Evolutionary conservation across 2,797 vertebrate genomes (phyloP).

Genomic region (Eulemur rubriventer): DNA sequence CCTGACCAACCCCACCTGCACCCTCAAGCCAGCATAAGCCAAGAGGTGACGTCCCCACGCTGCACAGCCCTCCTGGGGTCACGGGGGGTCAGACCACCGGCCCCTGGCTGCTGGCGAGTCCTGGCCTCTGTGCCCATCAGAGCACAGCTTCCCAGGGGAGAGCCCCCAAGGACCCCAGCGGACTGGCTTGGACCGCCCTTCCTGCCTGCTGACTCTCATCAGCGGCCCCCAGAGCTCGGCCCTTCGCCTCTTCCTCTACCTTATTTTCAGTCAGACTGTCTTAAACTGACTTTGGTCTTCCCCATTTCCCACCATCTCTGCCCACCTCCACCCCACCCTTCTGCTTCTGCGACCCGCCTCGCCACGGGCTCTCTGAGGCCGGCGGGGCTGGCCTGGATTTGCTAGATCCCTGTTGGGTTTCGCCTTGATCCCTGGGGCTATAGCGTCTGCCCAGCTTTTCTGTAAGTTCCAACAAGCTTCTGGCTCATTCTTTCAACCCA

Average conservation of each 20-base stretch:
- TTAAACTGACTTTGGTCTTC: not conserved
- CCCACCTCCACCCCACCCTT: not conserved
- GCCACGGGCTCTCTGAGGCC: not conserved
- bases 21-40: not conserved
- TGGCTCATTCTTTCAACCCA: not conserved
- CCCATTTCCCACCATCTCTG: not conserved
- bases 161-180: too few species aligned
- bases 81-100: too few species aligned
- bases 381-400: not conserved
- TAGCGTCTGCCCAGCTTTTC: not conserved
- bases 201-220: not conserved
- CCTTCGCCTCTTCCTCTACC: not conserved
- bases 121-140: not conserved
- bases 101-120: not conserved
- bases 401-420: not conserved
- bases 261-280: not conserved
- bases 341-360: not conserved
- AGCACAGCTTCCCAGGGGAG: not conserved
- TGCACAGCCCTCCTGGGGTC: not conserved
- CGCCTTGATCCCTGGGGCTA: not conserved
- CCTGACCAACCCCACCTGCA: not conserved
- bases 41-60: not conserved
- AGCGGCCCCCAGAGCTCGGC: not conserved
- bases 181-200: not conserved
- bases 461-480: not conserved